Evolutionary conservation across 2,797 vertebrate genomes (phyloP), one percentile per base, ranked within the genome.

Genomic region (Spinus pinus): DNA sequence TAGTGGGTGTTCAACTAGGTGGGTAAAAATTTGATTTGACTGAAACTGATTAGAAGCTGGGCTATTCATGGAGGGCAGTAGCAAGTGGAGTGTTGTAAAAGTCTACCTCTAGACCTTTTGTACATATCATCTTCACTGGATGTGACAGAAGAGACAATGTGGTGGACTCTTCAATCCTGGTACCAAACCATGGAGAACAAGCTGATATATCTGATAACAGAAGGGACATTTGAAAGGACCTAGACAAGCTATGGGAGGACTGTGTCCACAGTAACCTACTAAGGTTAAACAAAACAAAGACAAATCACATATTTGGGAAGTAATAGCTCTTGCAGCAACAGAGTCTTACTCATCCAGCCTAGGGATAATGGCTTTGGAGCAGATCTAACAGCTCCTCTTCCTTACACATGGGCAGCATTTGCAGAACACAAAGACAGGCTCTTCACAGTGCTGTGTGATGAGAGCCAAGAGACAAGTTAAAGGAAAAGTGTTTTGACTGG

Each of bases 401-500:
- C 27, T 20, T 8, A 57, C 2, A 8, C 5, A 6, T 17, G 3
- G 25, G 9, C 14, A 62, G 13, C 8, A 79, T 30, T 41, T 23
- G 66, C n/a, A 46, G 53, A 71, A 75, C 31, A 54, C 9, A 44
- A 31, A 46, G 10, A 57, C 18, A 50, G 21, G 21, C 6, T 23
- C 17, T 70, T 64, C 18, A 23, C 12, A 31, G 21, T 23, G 10
- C 21, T 39, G 7, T 39, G 65, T 51, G n/a, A 22, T 44, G 7
- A 20, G 21, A 71, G 12, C 23, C 22, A 37, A 71, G n/a, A 39
- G 12, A 51, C 21, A 50, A 31, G 9, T 7, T 57, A 70, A 64
- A 56, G 7, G 46, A 51, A 31, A 25, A 19, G 4, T 64, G 9
- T 17, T 83, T 22, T 0, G 0, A 39, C 37, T 46, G 7, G 7